Evolutionary conservation across 2,797 vertebrate species (phyloP).

Genomic region (Tiaroga cobitis): DNA sequence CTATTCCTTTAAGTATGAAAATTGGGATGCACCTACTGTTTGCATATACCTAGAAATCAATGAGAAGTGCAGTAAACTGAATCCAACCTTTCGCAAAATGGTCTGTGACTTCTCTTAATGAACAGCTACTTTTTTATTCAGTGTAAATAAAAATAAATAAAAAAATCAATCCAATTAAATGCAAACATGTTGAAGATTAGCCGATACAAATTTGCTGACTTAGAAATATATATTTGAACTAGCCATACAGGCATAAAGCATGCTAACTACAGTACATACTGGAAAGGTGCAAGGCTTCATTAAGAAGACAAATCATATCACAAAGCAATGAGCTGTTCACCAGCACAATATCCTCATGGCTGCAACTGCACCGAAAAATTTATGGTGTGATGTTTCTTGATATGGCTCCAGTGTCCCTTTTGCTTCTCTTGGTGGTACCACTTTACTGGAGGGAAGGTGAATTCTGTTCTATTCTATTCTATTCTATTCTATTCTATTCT

Average conservation of each 20-base stretch:
- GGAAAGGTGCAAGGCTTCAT: conserved; percentile 38
- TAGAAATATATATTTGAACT: neutral
- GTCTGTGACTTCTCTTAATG: too few species aligned
- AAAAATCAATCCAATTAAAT: too few species aligned
- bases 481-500: neutral
- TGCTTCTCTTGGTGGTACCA: conserved; percentile 14
- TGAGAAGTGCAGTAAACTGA: too few species aligned
- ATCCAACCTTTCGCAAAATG: too few species aligned
- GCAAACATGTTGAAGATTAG: too few species aligned
- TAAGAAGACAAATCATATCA: conserved; percentile 57
- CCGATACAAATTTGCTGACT: neutral
- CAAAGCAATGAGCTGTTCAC: conserved; percentile 52
- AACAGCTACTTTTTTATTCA: too few species aligned
- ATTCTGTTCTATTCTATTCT: too few species aligned
- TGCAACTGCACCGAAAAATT: conserved; percentile 45
- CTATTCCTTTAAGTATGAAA: too few species aligned
- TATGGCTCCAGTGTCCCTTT: conserved; percentile 50
- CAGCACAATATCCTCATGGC: conserved; percentile 55
- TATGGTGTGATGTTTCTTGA: conserved; percentile 55
- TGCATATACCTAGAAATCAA: too few species aligned
- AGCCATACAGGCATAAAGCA: conserved; percentile 33
- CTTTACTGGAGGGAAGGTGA: neutral
- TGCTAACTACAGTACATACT: conserved; percentile 33
- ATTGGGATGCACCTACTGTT: too few species aligned
- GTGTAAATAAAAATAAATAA: too few species aligned